Percentiles rank a stretch among this genome's conserved stretches.
Conservation (phyloP, 2,113 vertebrate species). For the Grallaria varia region DNA sequence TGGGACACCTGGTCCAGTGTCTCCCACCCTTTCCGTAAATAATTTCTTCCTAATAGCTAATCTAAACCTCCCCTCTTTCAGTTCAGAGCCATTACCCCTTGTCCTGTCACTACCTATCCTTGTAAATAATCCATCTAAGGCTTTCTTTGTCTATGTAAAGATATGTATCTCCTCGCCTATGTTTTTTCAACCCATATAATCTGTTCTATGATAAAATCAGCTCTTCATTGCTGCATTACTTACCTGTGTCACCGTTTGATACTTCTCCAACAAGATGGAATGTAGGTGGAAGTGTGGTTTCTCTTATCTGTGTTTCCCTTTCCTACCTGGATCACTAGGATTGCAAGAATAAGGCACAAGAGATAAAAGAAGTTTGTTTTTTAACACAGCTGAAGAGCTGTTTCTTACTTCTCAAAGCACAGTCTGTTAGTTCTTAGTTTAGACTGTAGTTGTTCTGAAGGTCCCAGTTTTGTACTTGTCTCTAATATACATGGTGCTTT, state of each 20-base stretch:
- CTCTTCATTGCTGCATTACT: neutral
- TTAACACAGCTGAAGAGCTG: neutral
- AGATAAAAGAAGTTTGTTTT: neutral
- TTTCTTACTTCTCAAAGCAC: neutral
- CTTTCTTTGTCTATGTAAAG: neutral
- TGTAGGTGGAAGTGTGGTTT: neutral
- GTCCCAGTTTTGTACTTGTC: neutral
- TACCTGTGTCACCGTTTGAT: neutral
- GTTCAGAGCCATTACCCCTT: neutral
- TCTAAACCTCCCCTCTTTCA: neutral
- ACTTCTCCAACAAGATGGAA: neutral
- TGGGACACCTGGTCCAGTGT: neutral
- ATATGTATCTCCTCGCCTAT: neutral
- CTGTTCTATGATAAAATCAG: neutral
- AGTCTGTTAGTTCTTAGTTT: neutral
- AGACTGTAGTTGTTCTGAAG: neutral
- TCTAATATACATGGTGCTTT: neutral
- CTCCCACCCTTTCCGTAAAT: neutral
- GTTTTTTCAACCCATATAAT: neutral
- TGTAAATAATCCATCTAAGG: neutral
- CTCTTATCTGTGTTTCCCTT: neutral
- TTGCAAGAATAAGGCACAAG: neutral
- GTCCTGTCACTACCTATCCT: neutral
- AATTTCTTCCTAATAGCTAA: neutral
- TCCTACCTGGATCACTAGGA: neutral